Base-by-base conservation (phyloP, 1,140 invertebrate species). In the Sweltsa coloradensis region DNA sequence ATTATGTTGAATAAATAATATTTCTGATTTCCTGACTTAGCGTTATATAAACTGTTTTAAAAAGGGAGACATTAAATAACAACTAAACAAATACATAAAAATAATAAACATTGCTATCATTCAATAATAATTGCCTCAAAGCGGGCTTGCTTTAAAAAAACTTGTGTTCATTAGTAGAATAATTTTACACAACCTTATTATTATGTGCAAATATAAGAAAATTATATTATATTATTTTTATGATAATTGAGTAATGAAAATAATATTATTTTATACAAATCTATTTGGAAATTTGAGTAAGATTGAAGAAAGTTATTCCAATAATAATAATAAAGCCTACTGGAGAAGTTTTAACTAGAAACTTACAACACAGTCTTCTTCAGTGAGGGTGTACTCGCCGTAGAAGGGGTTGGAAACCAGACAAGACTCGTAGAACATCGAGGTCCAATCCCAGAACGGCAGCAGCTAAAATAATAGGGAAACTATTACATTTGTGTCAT, bases 391-490 rank as follows among this genome's bases (percentile, higher is more conserved):
- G 16, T 71, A 67, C 23, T 67, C 67, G 24, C 66, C 69, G 54
- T 73, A 78, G 51, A 73, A 75, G 3, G 76, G 76, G 65, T 74
- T 81, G 26, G 74, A 70, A 34, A 88, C 71, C 51, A 87, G 64
- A 57, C 86, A 89, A 40, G 74, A 71, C 46, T 78, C 75, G 55
- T 83, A 78, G 55, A 85, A 86, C 13, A 86, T 60, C 5, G 74
- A 70, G n/a, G 79, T 80, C 85, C 85, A 89, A 56, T 88, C 81
- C 79, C 81, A 87, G 25, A 83, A 66, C 1, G 84, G 81, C 7
- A 86, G 58, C 6, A 85, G 55, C 66, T 70, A n/a, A n/a, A n/a
- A n/a, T n/a, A n/a, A n/a, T n/a, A n/a, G n/a, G n/a, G n/a, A n/a
- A n/a, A n/a, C n/a, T n/a, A n/a, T n/a, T n/a, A n/a, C n/a, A n/a